Base-by-base conservation (phyloP, 2,113 vertebrate genomes). In the Pipa parva region DNA sequence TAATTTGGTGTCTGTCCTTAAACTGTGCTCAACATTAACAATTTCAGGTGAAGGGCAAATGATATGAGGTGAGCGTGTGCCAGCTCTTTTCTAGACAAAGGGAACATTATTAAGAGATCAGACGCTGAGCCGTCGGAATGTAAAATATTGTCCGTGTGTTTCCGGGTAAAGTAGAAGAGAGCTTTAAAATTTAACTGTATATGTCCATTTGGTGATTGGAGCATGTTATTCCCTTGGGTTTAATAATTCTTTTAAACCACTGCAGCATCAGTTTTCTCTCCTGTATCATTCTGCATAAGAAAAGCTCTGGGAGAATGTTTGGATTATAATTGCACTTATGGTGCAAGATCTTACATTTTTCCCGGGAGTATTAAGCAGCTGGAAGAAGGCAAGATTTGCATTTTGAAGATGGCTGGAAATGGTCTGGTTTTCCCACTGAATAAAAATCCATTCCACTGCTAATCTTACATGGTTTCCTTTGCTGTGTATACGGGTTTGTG, bases 1-100 rank as follows among this genome's bases (percentile, higher is more conserved):
- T 63, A 37, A 63, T 52, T 26, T 52, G 61, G 61, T 39, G 31
- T 63, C 61, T 39, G 31, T 63, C 61, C 60, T 63, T 24, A 63
- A 51, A 63, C 22, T 36, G 46, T 49, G 46, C 7, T 10, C 46
- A 24, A 21, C 12, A 63, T 63, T 51, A 63, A 12, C 31, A 63
- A 24, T 63, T 54, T 63, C 48, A 37, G 61, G 61, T 63, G 61
- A 63, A 63, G 49, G 49, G 61, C 48, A 63, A 39, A 50, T 27
- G 17, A 54, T 54, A 54, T 27, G 31, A 36, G 25, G 9, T 49
- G 18, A 9, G 29, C 12, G 48, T 8, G 61, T 54, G 61, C 61
- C 61, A 63, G 22, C 61, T 63, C 50, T 42, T 54, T 50, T 33
- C 61, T 48, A 63, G 61, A 63, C 61, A 26, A 52, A 39, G 48